Conservation (phyloP, 2,113 vertebrate genomes). For the Xiphophorus couchianus region DNA sequence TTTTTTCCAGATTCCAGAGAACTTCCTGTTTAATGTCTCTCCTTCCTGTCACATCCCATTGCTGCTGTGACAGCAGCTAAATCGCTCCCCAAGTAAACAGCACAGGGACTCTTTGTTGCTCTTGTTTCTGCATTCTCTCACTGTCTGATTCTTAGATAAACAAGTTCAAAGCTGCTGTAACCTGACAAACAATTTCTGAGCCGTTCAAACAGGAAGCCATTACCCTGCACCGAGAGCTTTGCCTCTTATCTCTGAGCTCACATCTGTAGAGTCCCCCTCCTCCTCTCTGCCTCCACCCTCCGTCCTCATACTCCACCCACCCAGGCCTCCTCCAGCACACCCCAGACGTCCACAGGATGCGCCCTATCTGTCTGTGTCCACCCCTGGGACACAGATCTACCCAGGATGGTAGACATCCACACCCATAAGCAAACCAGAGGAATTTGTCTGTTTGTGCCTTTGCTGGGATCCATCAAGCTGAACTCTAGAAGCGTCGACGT, state of each 20-base stretch:
- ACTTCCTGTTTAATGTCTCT: slow-evolving; percentile 74
- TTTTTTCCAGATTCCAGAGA: slow-evolving; percentile 46
- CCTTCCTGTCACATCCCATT: slow-evolving; percentile 61
- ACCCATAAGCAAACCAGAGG: slow-evolving; percentile 57
- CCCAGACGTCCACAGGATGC: slow-evolving; percentile 70
- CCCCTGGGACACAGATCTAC: slow-evolving; percentile 45
- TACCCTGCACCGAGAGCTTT: slow-evolving; percentile 67
- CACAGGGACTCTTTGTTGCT: slow-evolving; percentile 52
- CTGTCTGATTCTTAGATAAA: slow-evolving; percentile 62
- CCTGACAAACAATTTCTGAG: slow-evolving; percentile 57
- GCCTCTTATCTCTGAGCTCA: slow-evolving; percentile 74
- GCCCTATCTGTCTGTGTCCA: slow-evolving; percentile 60
- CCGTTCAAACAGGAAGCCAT: slow-evolving; percentile 80
- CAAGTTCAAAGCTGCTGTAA: slow-evolving; percentile 64
- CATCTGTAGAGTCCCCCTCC: slow-evolving; percentile 69
- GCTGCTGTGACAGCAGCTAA: slow-evolving; percentile 46
- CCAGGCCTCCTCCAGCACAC: slow-evolving; percentile 33
- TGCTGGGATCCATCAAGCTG: not conserved
- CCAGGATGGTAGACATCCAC: slow-evolving; percentile 50
- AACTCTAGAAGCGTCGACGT: not conserved
- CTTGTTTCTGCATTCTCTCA: slow-evolving; percentile 50
- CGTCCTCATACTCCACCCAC: slow-evolving; percentile 37
- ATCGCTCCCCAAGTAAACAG: slow-evolving; percentile 59
- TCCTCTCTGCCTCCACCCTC: slow-evolving; percentile 39
- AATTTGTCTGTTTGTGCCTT: slow-evolving; percentile 56